These are phyloP conservation scores for Propithecus perrieri DNA, from an alignment of 2,797 vertebrate species.

Conservation along the genomic window DNA sequence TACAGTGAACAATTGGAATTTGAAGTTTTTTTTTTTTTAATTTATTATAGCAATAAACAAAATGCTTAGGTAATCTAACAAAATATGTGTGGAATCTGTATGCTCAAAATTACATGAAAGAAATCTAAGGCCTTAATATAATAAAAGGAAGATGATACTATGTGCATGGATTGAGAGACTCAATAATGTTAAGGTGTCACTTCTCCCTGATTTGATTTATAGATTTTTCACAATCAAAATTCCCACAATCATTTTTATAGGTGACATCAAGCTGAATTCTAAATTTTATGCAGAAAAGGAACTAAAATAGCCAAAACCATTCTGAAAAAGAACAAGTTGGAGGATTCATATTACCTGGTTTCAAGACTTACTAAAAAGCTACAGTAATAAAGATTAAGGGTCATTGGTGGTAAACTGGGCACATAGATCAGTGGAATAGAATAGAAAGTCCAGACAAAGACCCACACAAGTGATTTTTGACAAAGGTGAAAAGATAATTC, in stretches of 20 bases:
- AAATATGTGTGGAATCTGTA: neutral
- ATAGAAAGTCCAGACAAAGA: neutral
- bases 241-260: neutral
- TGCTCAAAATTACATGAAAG: neutral
- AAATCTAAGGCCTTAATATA: neutral
- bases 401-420: neutral
- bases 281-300: neutral
- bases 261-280: neutral
- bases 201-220: neutral
- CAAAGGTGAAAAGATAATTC: neutral
- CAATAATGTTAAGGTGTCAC: neutral
- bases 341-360: neutral
- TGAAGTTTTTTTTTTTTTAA: neutral
- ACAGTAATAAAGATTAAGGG: neutral
- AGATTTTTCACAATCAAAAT: slow-evolving; percentile 12
- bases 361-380: neutral
- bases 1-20: neutral
- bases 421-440: neutral
- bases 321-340: neutral
- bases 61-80: neutral
- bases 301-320: neutral
- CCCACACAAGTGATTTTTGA: neutral
- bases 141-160: neutral
- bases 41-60: neutral
- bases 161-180: neutral